Conservation (phyloP, 2,113 vertebrate species). For the Heterotilapia buettikoferi region DNA sequence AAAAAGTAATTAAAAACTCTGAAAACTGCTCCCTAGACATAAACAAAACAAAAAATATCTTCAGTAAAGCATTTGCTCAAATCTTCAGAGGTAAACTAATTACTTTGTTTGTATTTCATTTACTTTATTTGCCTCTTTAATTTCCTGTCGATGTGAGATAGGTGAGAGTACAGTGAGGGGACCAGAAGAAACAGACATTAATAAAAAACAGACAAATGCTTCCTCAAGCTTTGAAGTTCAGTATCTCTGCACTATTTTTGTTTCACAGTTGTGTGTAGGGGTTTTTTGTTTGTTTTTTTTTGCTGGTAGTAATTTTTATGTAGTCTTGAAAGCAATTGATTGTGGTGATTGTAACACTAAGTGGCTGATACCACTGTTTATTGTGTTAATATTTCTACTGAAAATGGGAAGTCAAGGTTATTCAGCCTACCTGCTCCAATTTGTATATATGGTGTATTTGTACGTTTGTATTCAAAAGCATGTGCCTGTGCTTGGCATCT, state of each 20-base stretch:
- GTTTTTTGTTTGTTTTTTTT: fast-evolving
- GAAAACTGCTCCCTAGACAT: slow-evolving; percentile 27
- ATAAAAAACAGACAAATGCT: slow-evolving; percentile 34
- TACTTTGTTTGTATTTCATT: slow-evolving; percentile 48
- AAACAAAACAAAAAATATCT: slow-evolving; percentile 42
- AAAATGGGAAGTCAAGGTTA: neutral
- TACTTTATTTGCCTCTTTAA: slow-evolving; percentile 18
- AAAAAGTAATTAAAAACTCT: slow-evolving; percentile 42
- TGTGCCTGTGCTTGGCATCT: neutral
- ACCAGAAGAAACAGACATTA: slow-evolving; percentile 36
- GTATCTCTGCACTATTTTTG: slow-evolving; percentile 30
- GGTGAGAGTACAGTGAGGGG: neutral
- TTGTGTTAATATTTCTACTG: neutral
- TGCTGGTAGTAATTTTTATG: slow-evolving; percentile 4
- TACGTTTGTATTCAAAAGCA: neutral
- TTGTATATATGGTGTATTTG: neutral
- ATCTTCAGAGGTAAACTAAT: slow-evolving; percentile 62
- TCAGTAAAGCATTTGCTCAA: slow-evolving; percentile 44
- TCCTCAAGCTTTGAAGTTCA: slow-evolving; percentile 49
- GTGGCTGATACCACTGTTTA: neutral
- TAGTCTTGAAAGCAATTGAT: slow-evolving; percentile 13
- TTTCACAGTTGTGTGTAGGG: neutral
- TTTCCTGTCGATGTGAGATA: slow-evolving; percentile 61
- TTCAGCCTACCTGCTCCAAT: neutral
- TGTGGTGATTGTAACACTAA: neutral